Base-by-base conservation (phyloP, 2,113 vertebrate species). In the Triplophysa rosa region DNA sequence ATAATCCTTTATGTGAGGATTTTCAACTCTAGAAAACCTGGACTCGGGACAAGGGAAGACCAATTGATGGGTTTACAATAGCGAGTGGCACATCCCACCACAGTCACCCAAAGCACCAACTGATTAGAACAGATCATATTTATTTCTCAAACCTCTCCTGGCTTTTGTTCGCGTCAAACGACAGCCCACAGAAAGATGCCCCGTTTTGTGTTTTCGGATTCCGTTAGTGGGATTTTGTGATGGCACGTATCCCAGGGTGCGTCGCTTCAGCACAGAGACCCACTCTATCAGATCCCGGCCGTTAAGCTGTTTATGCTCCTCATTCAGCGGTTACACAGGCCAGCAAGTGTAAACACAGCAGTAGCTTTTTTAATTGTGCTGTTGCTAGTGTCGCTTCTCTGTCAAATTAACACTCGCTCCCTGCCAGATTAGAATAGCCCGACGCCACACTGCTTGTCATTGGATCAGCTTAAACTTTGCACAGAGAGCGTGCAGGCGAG, bases 381-480 rank as follows among this genome's bases (percentile, higher is more conserved):
- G 90, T 90, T 90, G 92, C 82, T 68, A 90, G 87, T 83, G 87
- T 85, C 68, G 85, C 88, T 90, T 85, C 89, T 90, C 89, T 86
- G 89, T 89, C 85, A 90, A 89, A 91, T 91, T 89, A 91, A 87
- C 87, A 83, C 80, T 82, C 85, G 81, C 80, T 87, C 84, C 80
- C 84, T 80, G 84, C 86, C 90, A 93, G 92, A 93, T 93, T 93
- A 93, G 87, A 82, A 83, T 80, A 83, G 45, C 83, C 79, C 63
- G 52, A 80, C 67, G 54, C 65, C 81, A 84, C 17, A 79, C 81
- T 83, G 84, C 87, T 90, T 92, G 92, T 92, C 92, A 88, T 75
- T 11, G 87, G 88, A 92, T 94, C 91, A 91, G 92, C 91, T 93
- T 93, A 93, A 94, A 93, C 92, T 94, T 93, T 92, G 88, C 88